Percentiles rank a stretch among this genome's conserved stretches.
Evolutionary conservation across 2,888 invertebrate genomes (phyloP).

Genomic region (Plutella xylostella): DNA sequence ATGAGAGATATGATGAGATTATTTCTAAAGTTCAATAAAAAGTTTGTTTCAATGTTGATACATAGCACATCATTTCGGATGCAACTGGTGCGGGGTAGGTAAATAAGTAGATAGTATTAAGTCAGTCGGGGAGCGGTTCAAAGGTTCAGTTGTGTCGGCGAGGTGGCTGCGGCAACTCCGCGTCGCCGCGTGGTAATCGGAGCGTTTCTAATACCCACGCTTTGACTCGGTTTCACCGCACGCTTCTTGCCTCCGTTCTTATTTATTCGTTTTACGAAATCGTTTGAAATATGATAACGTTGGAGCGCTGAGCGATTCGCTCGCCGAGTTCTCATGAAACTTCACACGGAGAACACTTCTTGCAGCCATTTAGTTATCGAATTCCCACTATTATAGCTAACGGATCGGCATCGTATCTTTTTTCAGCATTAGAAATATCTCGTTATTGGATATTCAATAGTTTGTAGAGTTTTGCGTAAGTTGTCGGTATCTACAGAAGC

Average conservation of each 20-base stretch:
- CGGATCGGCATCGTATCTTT: conserved; percentile 30
- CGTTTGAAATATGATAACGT: conserved; percentile 69
- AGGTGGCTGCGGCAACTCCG: conserved; percentile 13
- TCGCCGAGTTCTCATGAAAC: conserved; percentile 52
- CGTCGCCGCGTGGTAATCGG: conserved; percentile 57
- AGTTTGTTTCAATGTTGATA: too few species aligned
- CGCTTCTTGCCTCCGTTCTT: conserved; percentile 66
- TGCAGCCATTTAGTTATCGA: conserved; percentile 50
- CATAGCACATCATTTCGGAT: too few species aligned
- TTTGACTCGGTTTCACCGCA: conserved; percentile 67
- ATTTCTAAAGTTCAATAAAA: too few species aligned
- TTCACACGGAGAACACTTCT: conserved; percentile 51
- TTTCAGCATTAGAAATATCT: conserved; percentile 30
- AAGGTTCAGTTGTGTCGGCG: too few species aligned
- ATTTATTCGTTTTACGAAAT: conserved; percentile 68
- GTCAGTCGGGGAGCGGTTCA: neutral
- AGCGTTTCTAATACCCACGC: conserved; percentile 69
- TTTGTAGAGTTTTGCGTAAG: too few species aligned
- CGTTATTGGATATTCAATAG: conserved; percentile 3
- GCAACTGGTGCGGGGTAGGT: too few species aligned
- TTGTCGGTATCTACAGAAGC: too few species aligned
- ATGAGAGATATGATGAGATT: too few species aligned
- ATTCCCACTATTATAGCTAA: conserved; percentile 45
- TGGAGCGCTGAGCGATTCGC: conserved; percentile 39
- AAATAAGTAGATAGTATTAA: too few species aligned